phyloP scores from a whole-genome alignment of 2,113 vertebrate species.

The Solenodon paradoxus region DNA sequence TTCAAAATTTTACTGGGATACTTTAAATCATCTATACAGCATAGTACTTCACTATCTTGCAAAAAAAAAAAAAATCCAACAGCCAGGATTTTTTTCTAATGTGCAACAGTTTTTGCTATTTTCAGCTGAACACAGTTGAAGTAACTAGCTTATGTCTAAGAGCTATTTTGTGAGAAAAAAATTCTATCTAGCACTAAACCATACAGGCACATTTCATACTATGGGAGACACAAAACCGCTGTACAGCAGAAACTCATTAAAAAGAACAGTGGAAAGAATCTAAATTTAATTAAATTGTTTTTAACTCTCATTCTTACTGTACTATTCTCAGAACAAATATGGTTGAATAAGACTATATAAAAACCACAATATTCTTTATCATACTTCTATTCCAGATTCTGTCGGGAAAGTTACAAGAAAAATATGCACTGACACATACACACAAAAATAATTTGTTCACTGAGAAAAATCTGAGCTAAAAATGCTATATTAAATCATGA shows the following conservation, averaged over 20 bases:
- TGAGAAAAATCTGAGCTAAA: conserved; percentile 27
- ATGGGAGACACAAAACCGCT: not conserved
- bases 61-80: conserved; percentile 25
- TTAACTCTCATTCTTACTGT: conserved; percentile 23
- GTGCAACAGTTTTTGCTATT: conserved; percentile 15
- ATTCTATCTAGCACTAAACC: not conserved
- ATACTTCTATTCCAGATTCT: not conserved
- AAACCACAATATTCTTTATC: not conserved
- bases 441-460: not conserved
- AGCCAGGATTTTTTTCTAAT: not conserved
- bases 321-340: not conserved
- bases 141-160: not conserved
- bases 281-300: not conserved
- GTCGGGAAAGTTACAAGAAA: not conserved
- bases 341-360: not conserved
- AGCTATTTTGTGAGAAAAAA: not conserved
- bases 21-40: not conserved
- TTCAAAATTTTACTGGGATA: not conserved
- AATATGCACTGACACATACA: not conserved
- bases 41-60: not conserved
- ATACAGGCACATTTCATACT: not conserved
- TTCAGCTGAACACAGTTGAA: not conserved
- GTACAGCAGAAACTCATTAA: not conserved
- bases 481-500: not conserved
- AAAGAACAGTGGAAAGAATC: not conserved